These are phyloP conservation scores for Apodemus sylvaticus DNA, from an alignment of 2,113 vertebrate genomes.

Conservation along the genomic window DNA sequence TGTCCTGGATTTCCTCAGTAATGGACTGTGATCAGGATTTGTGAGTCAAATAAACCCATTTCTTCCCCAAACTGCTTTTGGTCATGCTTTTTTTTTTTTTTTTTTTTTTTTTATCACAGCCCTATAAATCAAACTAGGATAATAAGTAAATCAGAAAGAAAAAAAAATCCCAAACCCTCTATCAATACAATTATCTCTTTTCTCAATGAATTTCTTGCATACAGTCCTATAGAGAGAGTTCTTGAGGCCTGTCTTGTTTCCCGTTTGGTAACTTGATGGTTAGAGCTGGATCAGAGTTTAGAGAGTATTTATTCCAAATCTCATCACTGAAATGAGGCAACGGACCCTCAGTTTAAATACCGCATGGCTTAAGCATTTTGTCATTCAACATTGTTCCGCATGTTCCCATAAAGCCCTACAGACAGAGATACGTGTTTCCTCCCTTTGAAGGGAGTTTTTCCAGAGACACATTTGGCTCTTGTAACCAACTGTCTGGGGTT, in stretches of 20 bases:
- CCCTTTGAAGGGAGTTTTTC: background rate
- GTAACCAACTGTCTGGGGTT: background rate
- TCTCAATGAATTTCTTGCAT: background rate
- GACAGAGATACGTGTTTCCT: background rate
- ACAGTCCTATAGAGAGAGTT: background rate
- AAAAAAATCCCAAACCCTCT: background rate
- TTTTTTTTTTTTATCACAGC: background rate
- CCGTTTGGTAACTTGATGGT: background rate
- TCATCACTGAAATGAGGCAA: conserved; percentile 6
- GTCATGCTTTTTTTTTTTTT: too few relatives aligned
- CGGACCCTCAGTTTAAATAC: background rate
- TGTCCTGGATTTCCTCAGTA: background rate
- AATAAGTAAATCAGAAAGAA: background rate
- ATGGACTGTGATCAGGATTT: background rate
- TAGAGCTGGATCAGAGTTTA: background rate
- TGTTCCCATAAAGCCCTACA: background rate
- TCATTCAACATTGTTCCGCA: background rate
- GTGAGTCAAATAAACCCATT: background rate
- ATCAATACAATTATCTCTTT: background rate
- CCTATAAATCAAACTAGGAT: background rate
- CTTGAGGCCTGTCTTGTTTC: background rate
- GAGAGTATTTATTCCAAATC: background rate
- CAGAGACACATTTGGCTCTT: background rate
- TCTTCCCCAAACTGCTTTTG: background rate
- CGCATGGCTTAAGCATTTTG: background rate